Evolutionary conservation across 1,140 invertebrate species (phyloP).

Genomic region (Drosophila santomea): DNA sequence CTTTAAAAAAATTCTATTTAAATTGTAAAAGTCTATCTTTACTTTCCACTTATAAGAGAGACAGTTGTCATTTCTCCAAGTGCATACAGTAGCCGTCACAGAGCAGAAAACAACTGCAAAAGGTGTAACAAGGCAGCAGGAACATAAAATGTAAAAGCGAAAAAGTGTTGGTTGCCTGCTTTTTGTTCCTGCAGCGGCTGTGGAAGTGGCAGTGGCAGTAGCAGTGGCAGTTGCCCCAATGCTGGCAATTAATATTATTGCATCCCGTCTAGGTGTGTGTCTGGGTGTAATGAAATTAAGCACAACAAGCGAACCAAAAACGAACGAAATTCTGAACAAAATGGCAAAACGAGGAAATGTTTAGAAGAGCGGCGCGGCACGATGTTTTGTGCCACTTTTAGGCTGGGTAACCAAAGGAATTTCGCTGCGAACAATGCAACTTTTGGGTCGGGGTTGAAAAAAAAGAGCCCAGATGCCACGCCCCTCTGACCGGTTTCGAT

Average conservation of each 20-base stretch:
- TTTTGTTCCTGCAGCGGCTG: constrained; percentile 32
- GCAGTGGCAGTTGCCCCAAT: constrained; percentile 77
- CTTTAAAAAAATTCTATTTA: too few relatives aligned
- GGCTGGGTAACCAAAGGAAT: constrained; percentile 32
- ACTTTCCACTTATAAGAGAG: neutral
- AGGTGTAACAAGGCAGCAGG: constrained; percentile 68
- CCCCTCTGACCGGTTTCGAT: constrained; percentile 66
- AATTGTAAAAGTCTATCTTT: too few relatives aligned
- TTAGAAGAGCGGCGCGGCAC: neutral
- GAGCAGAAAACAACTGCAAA: constrained; percentile 54
- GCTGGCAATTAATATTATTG: constrained; percentile 82
- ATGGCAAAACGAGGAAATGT: constrained; percentile 44
- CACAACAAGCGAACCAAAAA: constrained; percentile 73
- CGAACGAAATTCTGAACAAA: constrained; percentile 70
- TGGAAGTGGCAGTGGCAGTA: constrained; percentile 14
- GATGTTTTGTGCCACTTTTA: constrained; percentile 25
- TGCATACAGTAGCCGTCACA: constrained; percentile 15
- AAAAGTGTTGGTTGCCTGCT: constrained; percentile 70
- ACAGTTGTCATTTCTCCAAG: neutral
- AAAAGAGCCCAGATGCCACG: constrained; percentile 12
- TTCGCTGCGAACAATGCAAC: constrained; percentile 25
- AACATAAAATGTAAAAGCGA: constrained; percentile 79
- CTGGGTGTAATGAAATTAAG: constrained; percentile 75
- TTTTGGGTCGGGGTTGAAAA: neutral
- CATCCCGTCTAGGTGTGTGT: constrained; percentile 57